These are phyloP conservation scores for Sycophila texana DNA, from an alignment of 2,888 invertebrate genomes.

Conservation along the genomic window DNA sequence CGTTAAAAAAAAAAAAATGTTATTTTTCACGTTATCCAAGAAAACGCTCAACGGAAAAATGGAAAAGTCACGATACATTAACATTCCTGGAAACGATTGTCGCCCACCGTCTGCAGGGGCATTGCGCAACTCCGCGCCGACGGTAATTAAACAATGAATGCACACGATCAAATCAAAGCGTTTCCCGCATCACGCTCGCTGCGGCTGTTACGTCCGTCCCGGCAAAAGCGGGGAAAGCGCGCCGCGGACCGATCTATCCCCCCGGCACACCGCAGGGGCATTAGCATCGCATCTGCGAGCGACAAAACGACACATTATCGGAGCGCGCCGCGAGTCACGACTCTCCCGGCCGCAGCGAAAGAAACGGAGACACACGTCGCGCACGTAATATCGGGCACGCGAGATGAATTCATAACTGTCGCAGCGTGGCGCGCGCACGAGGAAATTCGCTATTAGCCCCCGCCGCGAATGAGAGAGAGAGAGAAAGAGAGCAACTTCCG, in stretches of 20 bases:
- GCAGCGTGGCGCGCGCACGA: background rate
- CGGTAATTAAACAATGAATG: constrained; percentile 15
- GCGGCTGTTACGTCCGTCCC: background rate
- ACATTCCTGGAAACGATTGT: too few species aligned
- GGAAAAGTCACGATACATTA: too few species aligned
- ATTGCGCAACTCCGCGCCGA: background rate
- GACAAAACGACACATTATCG: background rate
- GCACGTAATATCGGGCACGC: background rate
- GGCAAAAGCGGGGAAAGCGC: background rate
- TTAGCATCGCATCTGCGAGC: constrained; percentile 3
- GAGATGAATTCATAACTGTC: constrained; percentile 27
- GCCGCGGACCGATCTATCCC: background rate
- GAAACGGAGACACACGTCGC: background rate
- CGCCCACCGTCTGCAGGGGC: background rate
- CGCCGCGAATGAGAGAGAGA: background rate
- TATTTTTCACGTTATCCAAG: too few species aligned
- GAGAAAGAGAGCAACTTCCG: constrained; percentile 7
- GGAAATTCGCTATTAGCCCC: constrained; percentile 21
- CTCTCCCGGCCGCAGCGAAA: background rate
- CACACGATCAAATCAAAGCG: background rate
- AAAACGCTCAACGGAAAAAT: too few species aligned
- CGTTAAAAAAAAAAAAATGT: too few species aligned
- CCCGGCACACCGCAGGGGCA: background rate
- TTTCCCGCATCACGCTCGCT: background rate
- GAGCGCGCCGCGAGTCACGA: constrained; percentile 5